These are phyloP conservation scores for Neostethus bicornis DNA, from an alignment of 2,797 vertebrate species.

Conservation along the genomic window DNA sequence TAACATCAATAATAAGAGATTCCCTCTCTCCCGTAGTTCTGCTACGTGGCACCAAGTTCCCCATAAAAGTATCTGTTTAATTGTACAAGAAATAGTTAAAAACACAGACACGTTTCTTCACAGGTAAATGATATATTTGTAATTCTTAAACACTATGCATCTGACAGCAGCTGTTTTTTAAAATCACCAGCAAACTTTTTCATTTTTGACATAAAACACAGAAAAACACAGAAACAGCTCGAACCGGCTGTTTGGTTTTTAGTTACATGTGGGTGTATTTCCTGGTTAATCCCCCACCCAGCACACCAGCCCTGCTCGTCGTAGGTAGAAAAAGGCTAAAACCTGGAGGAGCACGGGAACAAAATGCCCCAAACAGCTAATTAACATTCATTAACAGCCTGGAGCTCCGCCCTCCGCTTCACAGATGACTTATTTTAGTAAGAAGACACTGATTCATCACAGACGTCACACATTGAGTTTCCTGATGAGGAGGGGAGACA, in stretches of 20 bases:
- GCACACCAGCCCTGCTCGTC: constrained; percentile 5
- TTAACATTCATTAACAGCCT: constrained; percentile 42
- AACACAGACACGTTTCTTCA: constrained; percentile 99
- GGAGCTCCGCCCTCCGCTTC: neutral
- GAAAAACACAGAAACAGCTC: constrained; percentile 98
- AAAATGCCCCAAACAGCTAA: constrained; percentile 65
- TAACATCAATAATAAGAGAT: constrained; percentile 99
- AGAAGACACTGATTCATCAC: constrained; percentile 71
- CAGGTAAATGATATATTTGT: constrained; percentile 98
- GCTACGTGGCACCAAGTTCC: constrained; percentile 99
- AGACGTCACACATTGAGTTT: constrained; percentile 69
- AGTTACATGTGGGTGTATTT: constrained; percentile 97
- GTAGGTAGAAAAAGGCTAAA: constrained; percentile 79
- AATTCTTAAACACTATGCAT: constrained; percentile 99
- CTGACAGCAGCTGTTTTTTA: constrained; percentile 97
- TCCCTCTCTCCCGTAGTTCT: constrained; percentile 94
- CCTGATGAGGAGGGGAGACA: constrained; percentile 67
- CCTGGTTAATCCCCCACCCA: constrained; percentile 83
- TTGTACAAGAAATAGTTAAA: constrained; percentile 99
- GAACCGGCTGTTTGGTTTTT: constrained; percentile 87
- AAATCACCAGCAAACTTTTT: constrained; percentile 94
- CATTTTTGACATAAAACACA: constrained; percentile 98
- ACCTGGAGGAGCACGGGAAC: constrained; percentile 63
- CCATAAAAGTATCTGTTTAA: constrained; percentile 99
- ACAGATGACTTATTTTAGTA: constrained; percentile 37